Evolutionary conservation across 2,888 invertebrate species (phyloP).

Genomic region (Lutraria lutraria): DNA sequence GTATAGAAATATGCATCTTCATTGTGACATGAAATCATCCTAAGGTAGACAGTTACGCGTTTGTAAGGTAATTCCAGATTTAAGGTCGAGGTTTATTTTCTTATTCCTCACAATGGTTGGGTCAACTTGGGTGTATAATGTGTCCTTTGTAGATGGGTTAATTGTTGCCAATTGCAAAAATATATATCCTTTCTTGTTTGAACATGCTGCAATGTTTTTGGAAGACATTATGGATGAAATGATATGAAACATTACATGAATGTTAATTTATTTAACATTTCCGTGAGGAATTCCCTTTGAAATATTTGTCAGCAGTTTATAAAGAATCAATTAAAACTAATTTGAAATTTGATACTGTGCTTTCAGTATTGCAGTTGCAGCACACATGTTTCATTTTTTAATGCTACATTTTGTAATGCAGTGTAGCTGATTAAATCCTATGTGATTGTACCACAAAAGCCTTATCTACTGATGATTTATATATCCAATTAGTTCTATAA

Average conservation of each 20-base stretch:
- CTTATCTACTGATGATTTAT: neutral
- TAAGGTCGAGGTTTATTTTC: neutral
- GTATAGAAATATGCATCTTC: slow-evolving; percentile 37
- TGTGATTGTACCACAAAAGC: neutral
- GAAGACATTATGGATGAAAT: neutral
- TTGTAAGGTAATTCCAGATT: slow-evolving; percentile 7
- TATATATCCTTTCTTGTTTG: neutral
- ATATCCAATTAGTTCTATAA: slow-evolving; percentile 13
- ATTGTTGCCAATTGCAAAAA: neutral
- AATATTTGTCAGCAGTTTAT: neutral
- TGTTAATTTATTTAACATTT: neutral
- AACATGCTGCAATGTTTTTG: neutral
- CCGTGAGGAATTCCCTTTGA: neutral
- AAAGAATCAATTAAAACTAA: neutral
- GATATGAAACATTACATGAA: no score
- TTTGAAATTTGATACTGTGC: neutral
- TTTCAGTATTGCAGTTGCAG: neutral
- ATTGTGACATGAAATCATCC: slow-evolving; percentile 26
- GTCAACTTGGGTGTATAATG: neutral
- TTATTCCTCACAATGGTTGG: neutral
- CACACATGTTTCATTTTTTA: no score
- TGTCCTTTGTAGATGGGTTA: neutral
- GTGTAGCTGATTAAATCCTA: neutral
- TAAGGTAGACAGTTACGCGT: neutral
- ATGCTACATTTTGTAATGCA: neutral